Evolutionary conservation across 2,113 vertebrate species (phyloP).

Genomic region (Pipra filicauda): DNA sequence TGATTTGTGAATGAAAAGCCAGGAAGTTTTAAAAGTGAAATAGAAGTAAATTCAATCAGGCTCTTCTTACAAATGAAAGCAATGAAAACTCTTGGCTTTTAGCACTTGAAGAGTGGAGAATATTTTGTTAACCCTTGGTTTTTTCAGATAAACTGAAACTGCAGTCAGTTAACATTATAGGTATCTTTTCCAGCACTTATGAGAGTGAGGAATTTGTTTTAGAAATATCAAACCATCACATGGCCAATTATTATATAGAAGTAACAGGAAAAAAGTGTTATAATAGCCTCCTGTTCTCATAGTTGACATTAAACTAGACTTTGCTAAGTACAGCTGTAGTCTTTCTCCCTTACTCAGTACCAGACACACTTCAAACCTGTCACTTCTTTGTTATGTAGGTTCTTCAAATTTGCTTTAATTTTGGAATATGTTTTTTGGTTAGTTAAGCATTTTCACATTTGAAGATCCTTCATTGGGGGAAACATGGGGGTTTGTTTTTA

Average conservation of each 20-base stretch:
- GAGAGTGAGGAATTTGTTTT: not conserved
- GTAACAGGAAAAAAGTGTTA: not conserved
- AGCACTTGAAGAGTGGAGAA: not conserved
- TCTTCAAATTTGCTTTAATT: not conserved
- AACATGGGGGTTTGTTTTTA: not conserved
- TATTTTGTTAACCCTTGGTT: slow-evolving; percentile 40
- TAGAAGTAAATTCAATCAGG: slow-evolving; percentile 60
- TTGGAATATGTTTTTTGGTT: not conserved
- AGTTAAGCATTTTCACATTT: not conserved
- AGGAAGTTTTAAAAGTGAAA: slow-evolving; percentile 71
- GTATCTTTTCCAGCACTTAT: not conserved
- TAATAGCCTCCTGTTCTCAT: not conserved
- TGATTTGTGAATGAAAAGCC: slow-evolving; percentile 76
- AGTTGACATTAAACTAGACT: not conserved
- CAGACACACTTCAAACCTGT: not conserved
- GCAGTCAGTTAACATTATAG: not conserved
- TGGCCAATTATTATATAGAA: not conserved
- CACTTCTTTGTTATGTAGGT: not conserved
- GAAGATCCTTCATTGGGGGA: not conserved
- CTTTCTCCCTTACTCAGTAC: not conserved
- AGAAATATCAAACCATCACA: not conserved
- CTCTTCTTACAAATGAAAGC: slow-evolving; percentile 38
- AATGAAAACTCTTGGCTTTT: not conserved
- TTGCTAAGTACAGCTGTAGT: not conserved
- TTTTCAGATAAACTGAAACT: not conserved